These are phyloP conservation scores for Trichomycterus rosablanca DNA, from an alignment of 2,113 vertebrate genomes.

Conservation along the genomic window DNA sequence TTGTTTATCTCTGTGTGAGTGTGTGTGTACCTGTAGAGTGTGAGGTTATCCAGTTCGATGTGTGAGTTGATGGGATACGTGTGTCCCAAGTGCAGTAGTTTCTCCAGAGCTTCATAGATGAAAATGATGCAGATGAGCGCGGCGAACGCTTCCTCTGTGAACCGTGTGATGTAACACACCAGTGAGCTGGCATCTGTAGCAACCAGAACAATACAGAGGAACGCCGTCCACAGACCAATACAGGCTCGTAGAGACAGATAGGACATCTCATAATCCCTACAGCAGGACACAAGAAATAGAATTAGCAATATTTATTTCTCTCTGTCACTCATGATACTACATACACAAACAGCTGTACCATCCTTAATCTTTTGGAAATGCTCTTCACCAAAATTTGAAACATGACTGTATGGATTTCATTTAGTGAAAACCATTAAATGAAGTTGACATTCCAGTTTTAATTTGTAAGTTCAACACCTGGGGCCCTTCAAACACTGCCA, in stretches of 20 bases:
- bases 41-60: slow-evolving; percentile 80
- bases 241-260: slow-evolving; percentile 91
- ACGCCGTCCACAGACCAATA: slow-evolving; percentile 95
- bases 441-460: too few relatives aligned
- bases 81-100: slow-evolving; percentile 83
- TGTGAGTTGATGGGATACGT: slow-evolving; percentile 82
- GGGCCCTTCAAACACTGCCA: too few relatives aligned
- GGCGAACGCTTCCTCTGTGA: slow-evolving; percentile 95
- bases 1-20: neutral
- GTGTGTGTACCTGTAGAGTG: slow-evolving; percentile 72
- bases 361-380: too few relatives aligned
- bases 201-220: slow-evolving; percentile 88
- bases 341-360: too few relatives aligned
- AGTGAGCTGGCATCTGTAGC: slow-evolving; percentile 94
- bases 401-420: too few relatives aligned
- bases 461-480: too few relatives aligned
- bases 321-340: too few relatives aligned
- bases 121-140: slow-evolving; percentile 98
- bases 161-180: slow-evolving; percentile 97
- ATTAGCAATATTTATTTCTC: too few relatives aligned
- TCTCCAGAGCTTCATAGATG: slow-evolving; percentile 98
- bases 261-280: slow-evolving; percentile 81
- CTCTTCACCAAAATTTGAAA: too few relatives aligned
- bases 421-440: too few relatives aligned
- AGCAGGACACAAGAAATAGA: too few relatives aligned